Evolutionary conservation across 2,888 invertebrate species (phyloP), one percentile per base, ranked within the genome.

Genomic region (Dryococelus australis): DNA sequence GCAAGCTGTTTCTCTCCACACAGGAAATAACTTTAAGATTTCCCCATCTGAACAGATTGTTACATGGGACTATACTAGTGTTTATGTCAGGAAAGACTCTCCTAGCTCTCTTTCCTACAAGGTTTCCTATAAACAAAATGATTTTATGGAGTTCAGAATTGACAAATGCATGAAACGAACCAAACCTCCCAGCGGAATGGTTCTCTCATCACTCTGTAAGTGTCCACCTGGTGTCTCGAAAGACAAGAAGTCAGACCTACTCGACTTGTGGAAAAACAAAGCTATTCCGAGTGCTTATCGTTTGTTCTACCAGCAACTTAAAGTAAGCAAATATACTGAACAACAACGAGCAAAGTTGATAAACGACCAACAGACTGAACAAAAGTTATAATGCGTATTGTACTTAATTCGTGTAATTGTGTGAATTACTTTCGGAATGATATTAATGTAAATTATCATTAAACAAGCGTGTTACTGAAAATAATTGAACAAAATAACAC

Each of bases 11-110:
- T 27, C 85, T 47, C 35, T 51, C 51, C n/a, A 85, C 53, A 85
- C 43, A 85, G 85, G 85, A 43, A 85, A 85, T 51, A 85, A 85
- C 53, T 85, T n/a, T n/a, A 3, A 85, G 12, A 85, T 85, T 35
- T 51, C 85, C 47, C 12, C 47, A 53, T 47, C 5, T 5, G 43
- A 85, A 24, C 85, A 85, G 53, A 85, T 26, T 5, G 53, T 85
- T 85, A 53, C 24, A 12, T 85, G 43, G 85, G 43, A 85, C 13
- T 43, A 85, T 12, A 26, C 43, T 51, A 85, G 53, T 27, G 51
- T 51, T 85, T 53, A 26, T 16, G 26, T 85, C 47, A 85, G 51
- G 12, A 85, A 85, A 10, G 43, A 27, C 85, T 85, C 85, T 51
- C 85, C 85, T n/a, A 65, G 16, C 65, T 65, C 65, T 65, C 12